These are phyloP conservation scores for Diceros bicornis DNA, from an alignment of 2,797 vertebrate genomes.

Conservation along the genomic window DNA sequence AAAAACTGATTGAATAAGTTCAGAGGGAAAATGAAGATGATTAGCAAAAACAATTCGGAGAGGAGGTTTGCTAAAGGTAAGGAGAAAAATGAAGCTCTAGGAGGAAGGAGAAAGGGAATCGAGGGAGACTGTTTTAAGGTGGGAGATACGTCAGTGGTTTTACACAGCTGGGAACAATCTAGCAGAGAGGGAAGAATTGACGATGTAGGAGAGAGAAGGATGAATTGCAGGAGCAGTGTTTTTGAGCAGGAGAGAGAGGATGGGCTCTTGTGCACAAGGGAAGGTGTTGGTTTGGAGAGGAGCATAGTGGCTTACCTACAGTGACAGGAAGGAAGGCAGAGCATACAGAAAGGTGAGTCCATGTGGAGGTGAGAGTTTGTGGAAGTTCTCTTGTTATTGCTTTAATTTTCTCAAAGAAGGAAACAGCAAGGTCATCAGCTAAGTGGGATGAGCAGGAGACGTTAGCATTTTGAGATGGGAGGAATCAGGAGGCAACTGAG, in stretches of 20 bases:
- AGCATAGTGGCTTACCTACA: fast-evolving
- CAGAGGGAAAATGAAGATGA: not conserved
- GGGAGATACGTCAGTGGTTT: fast-evolving
- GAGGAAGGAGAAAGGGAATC: not conserved
- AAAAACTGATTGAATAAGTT: not conserved
- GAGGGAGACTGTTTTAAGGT: not conserved
- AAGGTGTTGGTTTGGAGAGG: not conserved
- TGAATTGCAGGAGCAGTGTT: fast-evolving
- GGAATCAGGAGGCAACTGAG: not conserved
- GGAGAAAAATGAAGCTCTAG: not conserved
- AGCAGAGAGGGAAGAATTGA: not conserved
- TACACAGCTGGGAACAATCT: not conserved
- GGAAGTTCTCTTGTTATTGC: not conserved
- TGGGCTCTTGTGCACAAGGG: fast-evolving
- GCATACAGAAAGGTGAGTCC: not conserved
- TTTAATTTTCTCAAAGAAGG: not conserved
- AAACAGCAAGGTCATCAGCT: not conserved
- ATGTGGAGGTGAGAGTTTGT: not conserved
- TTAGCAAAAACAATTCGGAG: not conserved
- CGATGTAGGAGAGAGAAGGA: fast-evolving
- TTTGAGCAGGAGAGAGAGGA: not conserved
- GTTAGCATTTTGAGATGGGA: not conserved
- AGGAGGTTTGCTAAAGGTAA: not conserved
- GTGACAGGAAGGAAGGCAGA: not conserved
- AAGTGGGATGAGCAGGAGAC: not conserved